Conservation (phyloP, 2,113 vertebrate genomes). For the Octodon degus region DNA sequence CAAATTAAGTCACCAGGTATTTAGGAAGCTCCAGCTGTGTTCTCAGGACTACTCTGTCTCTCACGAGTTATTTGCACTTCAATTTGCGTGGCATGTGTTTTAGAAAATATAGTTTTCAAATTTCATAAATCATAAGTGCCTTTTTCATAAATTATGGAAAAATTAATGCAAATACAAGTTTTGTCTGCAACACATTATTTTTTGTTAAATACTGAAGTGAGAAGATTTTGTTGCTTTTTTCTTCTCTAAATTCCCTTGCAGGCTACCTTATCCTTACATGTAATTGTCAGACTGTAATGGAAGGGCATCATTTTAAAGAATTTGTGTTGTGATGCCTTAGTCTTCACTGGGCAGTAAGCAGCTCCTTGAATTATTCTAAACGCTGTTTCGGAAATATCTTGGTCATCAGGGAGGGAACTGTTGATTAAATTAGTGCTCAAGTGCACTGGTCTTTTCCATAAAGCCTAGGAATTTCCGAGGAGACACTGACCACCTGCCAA, state of each 20-base stretch:
- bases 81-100: conserved; percentile 41
- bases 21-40: conserved; percentile 42
- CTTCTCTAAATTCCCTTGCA: neutral
- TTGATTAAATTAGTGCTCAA: conserved; percentile 64
- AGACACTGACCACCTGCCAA: neutral
- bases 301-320: conserved; percentile 55
- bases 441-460: conserved; percentile 23
- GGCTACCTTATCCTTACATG: neutral
- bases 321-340: conserved; percentile 1
- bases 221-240: conserved; percentile 32
- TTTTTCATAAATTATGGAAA: conserved; percentile 25
- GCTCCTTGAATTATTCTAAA: conserved; percentile 63
- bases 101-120: conserved; percentile 26
- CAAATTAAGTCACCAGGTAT: conserved; percentile 52
- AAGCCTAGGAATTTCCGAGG: conserved; percentile 4
- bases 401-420: conserved; percentile 39
- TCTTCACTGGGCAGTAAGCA: conserved; percentile 52
- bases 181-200: conserved; percentile 11
- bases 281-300: conserved; percentile 26
- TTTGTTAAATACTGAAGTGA: neutral
- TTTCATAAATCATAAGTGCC: neutral
- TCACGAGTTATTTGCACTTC: conserved; percentile 44
- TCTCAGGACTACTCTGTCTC: conserved; percentile 41
- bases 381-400: conserved; percentile 64
- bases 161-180: neutral